Conservation (phyloP, 2,797 vertebrate species). For the Allobates femoralis region DNA sequence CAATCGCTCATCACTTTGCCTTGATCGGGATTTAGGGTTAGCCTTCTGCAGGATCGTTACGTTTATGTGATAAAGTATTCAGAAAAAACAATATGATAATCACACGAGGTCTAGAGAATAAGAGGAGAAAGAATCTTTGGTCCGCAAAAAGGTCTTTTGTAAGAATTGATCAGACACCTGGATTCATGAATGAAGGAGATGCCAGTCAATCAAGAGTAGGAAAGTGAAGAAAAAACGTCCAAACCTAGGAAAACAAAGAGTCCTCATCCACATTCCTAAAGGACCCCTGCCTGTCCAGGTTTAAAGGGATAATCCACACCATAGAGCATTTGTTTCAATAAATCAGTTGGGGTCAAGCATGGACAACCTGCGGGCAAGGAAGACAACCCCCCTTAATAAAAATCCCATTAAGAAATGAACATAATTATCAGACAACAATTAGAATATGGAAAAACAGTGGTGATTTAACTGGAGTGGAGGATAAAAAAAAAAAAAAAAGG, state of each 20-base stretch:
- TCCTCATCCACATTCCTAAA: background rate
- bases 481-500: background rate
- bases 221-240: background rate
- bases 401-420: background rate
- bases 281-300: conserved; percentile 3
- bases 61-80: no score
- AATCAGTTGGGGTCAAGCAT: background rate
- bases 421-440: background rate
- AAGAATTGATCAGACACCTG: conserved; percentile 6
- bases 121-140: background rate
- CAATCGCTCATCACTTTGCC: no score
- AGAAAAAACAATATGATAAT: background rate
- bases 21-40: no score
- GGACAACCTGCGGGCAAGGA: background rate
- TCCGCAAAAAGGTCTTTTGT: background rate
- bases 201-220: background rate
- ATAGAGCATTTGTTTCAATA: conserved; percentile 6
- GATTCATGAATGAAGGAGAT: background rate
- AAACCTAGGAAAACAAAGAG: background rate
- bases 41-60: no score
- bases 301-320: conserved; percentile 13
- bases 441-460: no score
- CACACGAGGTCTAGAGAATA: background rate
- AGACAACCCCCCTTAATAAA: background rate
- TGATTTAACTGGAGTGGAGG: no score